Base-by-base conservation (phyloP, 2,113 vertebrate genomes). In the Suncus etruscus region DNA sequence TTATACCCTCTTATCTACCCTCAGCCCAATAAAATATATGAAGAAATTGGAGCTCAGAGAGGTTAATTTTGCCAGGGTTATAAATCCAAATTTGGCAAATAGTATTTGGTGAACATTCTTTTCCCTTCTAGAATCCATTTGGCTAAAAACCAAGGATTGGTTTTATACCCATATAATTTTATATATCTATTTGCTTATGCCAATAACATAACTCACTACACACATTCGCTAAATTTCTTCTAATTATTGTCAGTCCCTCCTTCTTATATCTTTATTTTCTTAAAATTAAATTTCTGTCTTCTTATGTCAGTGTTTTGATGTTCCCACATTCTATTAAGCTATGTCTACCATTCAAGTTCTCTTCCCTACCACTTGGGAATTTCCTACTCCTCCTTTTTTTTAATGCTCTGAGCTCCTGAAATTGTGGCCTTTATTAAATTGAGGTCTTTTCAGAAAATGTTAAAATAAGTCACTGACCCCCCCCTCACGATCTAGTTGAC, bases 391-490 rank as follows among this genome's bases (percentile, higher is more conserved):
- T 63, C 32, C 51, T 22, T 16, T 72, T 87, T 66, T 75, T 86
- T 6, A 47, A 58, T 27, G 16, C 48, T 29, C 80, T 91, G 63
- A 87, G 31, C 18, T 90, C 65, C 92, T 90, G 31, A 90, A 88
- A 93, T 89, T 75, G 76, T 74, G 83, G 9, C 16, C 73, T 63
- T 73, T 47, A 27, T 86, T 89, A 50, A 14, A 20, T 66, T 27
- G 25, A 75, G 14, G 1, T 73, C 22, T 73, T 79, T 77, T 32
- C 47, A 92, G 68, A 73, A 65, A 72, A 80, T 70, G 11, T 66
- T 68, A 81, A 87, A 94, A 83, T 70, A 73, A 91, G 90, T 89
- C 14, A 48, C 88, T 65, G 61, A 82, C 39, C 5, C 39, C 39
- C n/a, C 9, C 15, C 50, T 89, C 48, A 84, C 54, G 31, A 65